Evolutionary conservation across 2,888 invertebrate genomes (phyloP).

Genomic region (Lasioglossum zephyrum): DNA sequence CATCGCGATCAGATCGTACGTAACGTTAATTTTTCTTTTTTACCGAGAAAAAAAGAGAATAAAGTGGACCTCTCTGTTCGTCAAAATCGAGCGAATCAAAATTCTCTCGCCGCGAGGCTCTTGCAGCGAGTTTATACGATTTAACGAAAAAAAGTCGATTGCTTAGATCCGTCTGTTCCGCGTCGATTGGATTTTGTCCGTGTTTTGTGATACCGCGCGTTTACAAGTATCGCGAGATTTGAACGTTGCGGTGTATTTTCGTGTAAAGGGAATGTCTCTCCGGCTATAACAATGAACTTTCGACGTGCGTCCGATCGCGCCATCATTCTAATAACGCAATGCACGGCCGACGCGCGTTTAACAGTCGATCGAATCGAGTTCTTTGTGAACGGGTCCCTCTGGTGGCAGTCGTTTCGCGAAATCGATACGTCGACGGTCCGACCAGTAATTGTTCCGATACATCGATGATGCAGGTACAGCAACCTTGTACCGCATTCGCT

Average conservation of each 20-base stretch:
- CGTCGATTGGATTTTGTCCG: background rate
- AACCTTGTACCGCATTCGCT: conserved; percentile 31
- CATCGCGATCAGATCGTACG: background rate
- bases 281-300: background rate
- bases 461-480: conserved; percentile 9
- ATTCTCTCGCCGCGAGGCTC: background rate
- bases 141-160: background rate
- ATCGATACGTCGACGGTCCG: conserved; percentile 22
- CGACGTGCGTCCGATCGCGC: background rate
- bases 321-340: background rate
- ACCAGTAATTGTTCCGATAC: conserved; percentile 44
- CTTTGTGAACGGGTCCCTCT: conserved; percentile 38
- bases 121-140: background rate
- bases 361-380: conserved; percentile 46
- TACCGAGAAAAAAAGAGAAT: background rate
- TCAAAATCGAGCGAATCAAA: background rate
- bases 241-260: background rate
- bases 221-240: background rate
- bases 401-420: conserved; percentile 37
- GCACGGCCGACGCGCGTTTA: conserved; percentile 37
- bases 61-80: background rate
- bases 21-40: background rate
- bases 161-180: background rate
- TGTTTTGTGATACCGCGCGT: background rate
- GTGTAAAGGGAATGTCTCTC: background rate